phyloP scores from a whole-genome alignment of 2,113 vertebrate genomes.

The Limanda limanda region DNA sequence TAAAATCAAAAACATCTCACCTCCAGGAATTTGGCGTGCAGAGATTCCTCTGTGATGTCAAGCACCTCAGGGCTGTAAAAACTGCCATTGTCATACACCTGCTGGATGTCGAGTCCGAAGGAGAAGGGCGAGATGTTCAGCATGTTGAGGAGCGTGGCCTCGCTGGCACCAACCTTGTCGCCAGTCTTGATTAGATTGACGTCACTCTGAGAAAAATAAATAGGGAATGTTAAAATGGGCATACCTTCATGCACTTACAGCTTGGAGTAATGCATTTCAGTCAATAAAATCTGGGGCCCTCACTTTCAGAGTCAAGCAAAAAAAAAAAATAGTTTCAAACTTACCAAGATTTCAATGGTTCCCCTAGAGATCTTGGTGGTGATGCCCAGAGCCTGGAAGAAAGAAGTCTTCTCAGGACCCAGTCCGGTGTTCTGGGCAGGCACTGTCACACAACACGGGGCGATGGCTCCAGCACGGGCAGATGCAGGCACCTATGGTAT shows the following conservation, averaged over 20 bases:
- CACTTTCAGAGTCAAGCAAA: neutral
- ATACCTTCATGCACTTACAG: too few relatives aligned
- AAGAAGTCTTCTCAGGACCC: constrained; percentile 98
- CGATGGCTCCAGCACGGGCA: constrained; percentile 96
- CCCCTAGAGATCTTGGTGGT: constrained; percentile 99
- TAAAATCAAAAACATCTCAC: constrained; percentile 66
- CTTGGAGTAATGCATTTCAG: too few relatives aligned
- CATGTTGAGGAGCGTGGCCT: constrained; percentile 98
- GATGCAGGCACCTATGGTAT: constrained; percentile 91
- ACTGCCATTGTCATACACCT: constrained; percentile 98
- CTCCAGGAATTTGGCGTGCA: constrained; percentile 94
- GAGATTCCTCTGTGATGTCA: constrained; percentile 95
- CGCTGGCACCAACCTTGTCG: constrained; percentile 98
- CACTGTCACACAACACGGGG: constrained; percentile 94
- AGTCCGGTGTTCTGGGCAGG: constrained; percentile 97
- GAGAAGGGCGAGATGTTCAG: constrained; percentile 99
- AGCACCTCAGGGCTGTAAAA: constrained; percentile 98
- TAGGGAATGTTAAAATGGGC: neutral
- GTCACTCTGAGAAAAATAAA: constrained; percentile 84
- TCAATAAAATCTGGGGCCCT: neutral
- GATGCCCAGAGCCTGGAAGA: constrained; percentile 99
- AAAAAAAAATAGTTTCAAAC: constrained; percentile 47
- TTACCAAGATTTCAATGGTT: constrained; percentile 98
- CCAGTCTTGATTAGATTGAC: constrained; percentile 93
- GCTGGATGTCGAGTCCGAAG: constrained; percentile 94